Base-by-base conservation (phyloP, 2,888 invertebrate genomes). In the Athetis lepigone region DNA sequence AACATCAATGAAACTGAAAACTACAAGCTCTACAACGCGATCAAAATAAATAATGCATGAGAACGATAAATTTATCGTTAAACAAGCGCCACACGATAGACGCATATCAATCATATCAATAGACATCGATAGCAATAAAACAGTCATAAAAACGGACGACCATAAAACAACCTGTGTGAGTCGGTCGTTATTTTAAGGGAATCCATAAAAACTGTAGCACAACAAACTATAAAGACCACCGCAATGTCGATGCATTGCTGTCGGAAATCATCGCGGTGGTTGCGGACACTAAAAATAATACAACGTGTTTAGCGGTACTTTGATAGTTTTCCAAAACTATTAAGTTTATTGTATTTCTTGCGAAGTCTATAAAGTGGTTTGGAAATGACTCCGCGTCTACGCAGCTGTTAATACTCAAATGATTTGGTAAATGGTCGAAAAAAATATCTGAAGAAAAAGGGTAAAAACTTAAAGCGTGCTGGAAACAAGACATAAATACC, bases 221-320 rank as follows among this genome's bases (percentile, higher is more conserved):
- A 91, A 90, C 90, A 91, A 90, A 90, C 85, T 83, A 88, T 83
- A 76, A 85, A 88, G 94, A 93, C 94, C 94, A 94, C 93, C 94
- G 90, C 94, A 91, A 84, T 88, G 84, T 79, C 76, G 68, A 72
- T 82, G 83, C 85, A 84, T 79, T 82, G 75, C 78, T 51, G 56
- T 67, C 64, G 58, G 85, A 86, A 81, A 87, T 80, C 92, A 72
- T 87, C 86, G 93, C 90, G 93, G 89, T 92, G 94, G 88, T 85
- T 85, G 79, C 64, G 64, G 61, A 58, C 71, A 84, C 87, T 88
- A 88, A 87, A 92, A 91, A 91, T 92, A 92, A 84, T 81, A 72
- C 73, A 46, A 73, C 56, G 46, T 40, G 60, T 71, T 42, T 62
- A 49, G 29, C 16, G 33, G 29, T 43, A 52, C 66, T 75, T 70